These are phyloP conservation scores for Platyscapa corneri DNA, from an alignment of 1,140 invertebrate species.

Conservation along the genomic window DNA sequence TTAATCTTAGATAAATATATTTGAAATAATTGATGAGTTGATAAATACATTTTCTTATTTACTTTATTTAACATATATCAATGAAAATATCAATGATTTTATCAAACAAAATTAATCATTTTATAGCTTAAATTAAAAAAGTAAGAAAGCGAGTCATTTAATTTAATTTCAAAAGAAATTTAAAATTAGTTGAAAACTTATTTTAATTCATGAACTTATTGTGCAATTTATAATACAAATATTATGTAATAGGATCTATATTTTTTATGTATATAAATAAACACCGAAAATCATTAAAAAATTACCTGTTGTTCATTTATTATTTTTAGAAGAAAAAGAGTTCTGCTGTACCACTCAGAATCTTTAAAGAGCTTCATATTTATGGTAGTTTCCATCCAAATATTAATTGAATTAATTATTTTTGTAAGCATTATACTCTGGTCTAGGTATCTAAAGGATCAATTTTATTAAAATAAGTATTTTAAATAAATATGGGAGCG, in stretches of 20 bases:
- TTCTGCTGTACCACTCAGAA: slow-evolving; percentile 10
- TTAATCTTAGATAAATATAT: no score
- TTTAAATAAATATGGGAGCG: neutral
- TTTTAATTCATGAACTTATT: no score
- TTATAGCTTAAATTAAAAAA: no score
- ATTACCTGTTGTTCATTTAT: slow-evolving; percentile 26
- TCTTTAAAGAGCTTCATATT: slow-evolving; percentile 3
- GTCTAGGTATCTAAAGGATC: slow-evolving; percentile 28
- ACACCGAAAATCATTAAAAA: neutral
- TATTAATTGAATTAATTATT: slow-evolving; percentile 24
- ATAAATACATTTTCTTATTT: no score
- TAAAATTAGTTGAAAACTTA: no score
- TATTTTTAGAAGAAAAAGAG: neutral
- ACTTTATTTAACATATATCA: neutral
- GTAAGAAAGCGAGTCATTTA: no score
- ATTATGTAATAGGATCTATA: no score
- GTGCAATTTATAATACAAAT: no score
- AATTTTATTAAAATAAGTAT: slow-evolving; percentile 13
- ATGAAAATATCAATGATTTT: neutral
- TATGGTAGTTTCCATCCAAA: slow-evolving; percentile 26
- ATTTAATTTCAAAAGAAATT: no score
- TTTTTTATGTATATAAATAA: neutral
- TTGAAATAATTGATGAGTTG: no score
- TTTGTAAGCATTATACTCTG: slow-evolving; percentile 3
- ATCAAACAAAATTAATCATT: neutral